Conservation (phyloP, 2,888 invertebrate species). For the Eumacrocentrus americanus region DNA sequence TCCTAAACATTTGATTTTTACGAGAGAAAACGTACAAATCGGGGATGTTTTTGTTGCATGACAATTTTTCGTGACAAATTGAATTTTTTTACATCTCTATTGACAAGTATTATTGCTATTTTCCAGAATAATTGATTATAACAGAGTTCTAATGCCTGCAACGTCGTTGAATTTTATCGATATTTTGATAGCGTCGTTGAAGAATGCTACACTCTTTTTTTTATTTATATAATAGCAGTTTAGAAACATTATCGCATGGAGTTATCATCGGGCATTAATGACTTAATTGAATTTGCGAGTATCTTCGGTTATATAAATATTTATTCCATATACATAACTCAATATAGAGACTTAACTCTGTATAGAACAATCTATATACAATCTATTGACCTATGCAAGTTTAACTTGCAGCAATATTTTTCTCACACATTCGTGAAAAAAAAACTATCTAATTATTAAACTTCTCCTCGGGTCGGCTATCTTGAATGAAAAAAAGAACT, state of each 20-base stretch:
- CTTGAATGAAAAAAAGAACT: neutral
- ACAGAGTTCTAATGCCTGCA: constrained; percentile 57
- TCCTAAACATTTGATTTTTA: neutral
- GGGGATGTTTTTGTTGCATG: constrained; percentile 30
- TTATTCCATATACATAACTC: no score
- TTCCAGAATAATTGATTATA: constrained; percentile 24
- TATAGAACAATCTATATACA: neutral
- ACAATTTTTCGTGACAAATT: neutral
- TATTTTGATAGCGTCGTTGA: no score
- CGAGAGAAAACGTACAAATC: neutral
- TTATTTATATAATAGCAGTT: no score
- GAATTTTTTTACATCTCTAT: constrained; percentile 6
- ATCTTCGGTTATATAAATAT: neutral
- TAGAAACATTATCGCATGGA: constrained; percentile 49
- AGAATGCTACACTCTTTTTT: no score
- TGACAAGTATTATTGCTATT: constrained; percentile 8
- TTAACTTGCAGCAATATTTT: neutral
- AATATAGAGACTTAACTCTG: no score
- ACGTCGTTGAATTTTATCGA: constrained; percentile 28
- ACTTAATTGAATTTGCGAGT: constrained; percentile 14
- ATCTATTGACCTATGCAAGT: neutral
- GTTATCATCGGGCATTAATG: constrained; percentile 47
- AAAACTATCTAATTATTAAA: neutral
- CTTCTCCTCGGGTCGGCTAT: no score
- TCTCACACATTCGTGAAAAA: neutral